Conservation (phyloP, 2,797 vertebrate species). For the Pipistrellus nathusii region DNA sequence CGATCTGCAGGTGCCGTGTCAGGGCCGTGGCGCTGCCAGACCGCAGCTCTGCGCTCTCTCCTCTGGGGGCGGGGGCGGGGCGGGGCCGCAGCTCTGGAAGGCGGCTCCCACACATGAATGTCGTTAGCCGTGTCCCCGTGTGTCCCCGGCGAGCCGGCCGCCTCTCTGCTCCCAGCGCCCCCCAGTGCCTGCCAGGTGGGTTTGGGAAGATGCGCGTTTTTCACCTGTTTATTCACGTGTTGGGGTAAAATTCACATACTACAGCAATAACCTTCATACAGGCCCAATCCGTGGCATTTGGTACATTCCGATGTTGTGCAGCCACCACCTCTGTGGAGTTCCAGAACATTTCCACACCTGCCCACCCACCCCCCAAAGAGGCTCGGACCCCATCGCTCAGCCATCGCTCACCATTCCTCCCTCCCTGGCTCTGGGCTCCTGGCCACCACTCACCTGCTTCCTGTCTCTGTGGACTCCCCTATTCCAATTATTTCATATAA, state of each 20-base stretch:
- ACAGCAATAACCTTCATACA: background rate
- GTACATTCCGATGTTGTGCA: background rate
- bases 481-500: rapidly evolving
- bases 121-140: background rate
- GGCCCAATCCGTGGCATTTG: rapidly evolving
- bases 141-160: background rate
- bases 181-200: rapidly evolving
- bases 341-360: background rate
- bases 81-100: background rate
- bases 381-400: background rate
- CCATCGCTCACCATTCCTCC: background rate
- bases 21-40: background rate
- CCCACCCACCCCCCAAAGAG: background rate
- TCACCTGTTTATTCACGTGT: background rate
- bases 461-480: background rate
- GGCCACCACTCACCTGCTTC: background rate
- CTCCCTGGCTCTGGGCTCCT: background rate
- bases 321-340: no score
- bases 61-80: background rate
- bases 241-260: background rate
- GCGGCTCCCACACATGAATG: background rate
- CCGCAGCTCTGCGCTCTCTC: background rate
- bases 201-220: background rate
- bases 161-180: background rate
- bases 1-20: slow-evolving; percentile 46